Evolutionary conservation across 2,797 vertebrate genomes (phyloP), one percentile per base, ranked within the genome.

Genomic region (Gorsachius magnificus): DNA sequence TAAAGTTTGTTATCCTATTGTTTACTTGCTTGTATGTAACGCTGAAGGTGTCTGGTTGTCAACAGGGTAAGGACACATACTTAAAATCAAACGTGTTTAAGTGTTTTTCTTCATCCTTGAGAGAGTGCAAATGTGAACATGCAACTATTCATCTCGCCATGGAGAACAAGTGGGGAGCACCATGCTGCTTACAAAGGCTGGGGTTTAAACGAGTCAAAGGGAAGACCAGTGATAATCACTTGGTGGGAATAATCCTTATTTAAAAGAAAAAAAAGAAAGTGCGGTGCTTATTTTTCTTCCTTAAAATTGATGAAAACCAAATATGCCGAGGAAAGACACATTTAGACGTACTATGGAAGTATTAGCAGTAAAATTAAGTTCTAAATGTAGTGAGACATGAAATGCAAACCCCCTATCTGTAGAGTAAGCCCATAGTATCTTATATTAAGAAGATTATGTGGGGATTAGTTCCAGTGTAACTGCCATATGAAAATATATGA

Each of bases 401-500:
- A 96, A 96, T 89, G 80, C 33, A 93, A 96, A 64, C 1, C 82
- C 53, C 8, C 18, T 84, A 28, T 93, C 89, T 89, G 31, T 58
- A 58, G 80, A 79, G n/a, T 84, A 93, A 89, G 16, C 24, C 38
- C 66, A 79, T 2, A 87, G 89, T 69, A 74, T 69, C 51, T 95
- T 0, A 0, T 91, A 88, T 92, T 94, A 91, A 92, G 60, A 60
- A 89, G 92, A 87, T 96, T 95, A 94, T 82, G 35, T 41, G 68
- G n/a, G 41, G 56, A 97, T 97, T 97, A 95, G 96, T 96, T 97
- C 95, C 91, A 92, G 77, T 84, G 80, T 82, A 96, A 65, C 48
- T 90, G 94, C 74, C 85, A 80, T 48, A 89, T 46, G 91, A 90
- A 96, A 97, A 97, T 93, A 95, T 91, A 96, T 94, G 93, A 78